phyloP scores from a whole-genome alignment of 2,113 vertebrate species.

The Phrynocephalus versicolor region DNA sequence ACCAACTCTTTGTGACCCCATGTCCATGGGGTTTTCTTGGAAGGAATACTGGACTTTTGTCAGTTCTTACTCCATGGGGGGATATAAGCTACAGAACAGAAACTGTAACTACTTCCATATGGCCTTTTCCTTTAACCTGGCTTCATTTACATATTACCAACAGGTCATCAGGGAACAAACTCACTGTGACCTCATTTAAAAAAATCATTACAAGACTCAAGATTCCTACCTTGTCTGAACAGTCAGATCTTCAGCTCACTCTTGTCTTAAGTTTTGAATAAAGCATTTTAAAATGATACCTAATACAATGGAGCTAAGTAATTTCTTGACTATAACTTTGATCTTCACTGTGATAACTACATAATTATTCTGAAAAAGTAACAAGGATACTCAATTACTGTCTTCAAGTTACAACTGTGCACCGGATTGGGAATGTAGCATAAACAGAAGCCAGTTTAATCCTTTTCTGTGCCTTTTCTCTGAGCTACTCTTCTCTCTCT shows the following conservation, averaged over 20 bases:
- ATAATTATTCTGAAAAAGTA: neutral
- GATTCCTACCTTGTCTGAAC: neutral
- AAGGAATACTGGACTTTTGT: too few species aligned
- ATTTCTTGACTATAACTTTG: neutral
- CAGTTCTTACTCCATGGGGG: too few species aligned
- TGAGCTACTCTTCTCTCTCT: too few species aligned
- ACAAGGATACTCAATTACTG: too few species aligned
- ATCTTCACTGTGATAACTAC: neutral
- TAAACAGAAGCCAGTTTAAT: neutral
- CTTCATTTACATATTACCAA: neutral
- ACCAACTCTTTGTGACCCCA: too few species aligned
- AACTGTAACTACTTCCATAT: slow-evolving; percentile 9
- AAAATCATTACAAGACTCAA: neutral
- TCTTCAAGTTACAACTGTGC: neutral
- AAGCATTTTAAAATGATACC: neutral
- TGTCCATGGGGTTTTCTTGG: too few species aligned
- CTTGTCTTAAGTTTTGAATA: neutral
- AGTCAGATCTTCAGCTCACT: neutral
- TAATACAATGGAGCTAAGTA: neutral
- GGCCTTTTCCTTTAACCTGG: neutral
- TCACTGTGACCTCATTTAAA: neutral
- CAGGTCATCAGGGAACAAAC: neutral
- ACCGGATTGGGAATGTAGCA: neutral
- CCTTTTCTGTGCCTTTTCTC: neutral
- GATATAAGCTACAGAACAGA: neutral